phyloP scores from a whole-genome alignment of 2,113 vertebrate species.

The Microcebus murinus region DNA sequence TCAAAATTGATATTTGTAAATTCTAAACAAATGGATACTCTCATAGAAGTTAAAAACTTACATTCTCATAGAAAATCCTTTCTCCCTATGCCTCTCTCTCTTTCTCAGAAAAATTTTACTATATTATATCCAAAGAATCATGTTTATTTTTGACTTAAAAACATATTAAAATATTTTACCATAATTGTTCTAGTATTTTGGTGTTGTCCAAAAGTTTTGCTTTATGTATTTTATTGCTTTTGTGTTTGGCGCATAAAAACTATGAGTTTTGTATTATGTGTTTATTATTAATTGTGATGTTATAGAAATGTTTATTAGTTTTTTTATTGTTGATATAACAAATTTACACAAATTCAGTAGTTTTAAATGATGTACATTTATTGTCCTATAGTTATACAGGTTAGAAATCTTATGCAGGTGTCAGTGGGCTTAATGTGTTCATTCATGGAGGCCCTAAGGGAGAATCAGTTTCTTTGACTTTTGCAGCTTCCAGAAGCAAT shows the following conservation, averaged over 20 bases:
- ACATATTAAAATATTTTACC: neutral
- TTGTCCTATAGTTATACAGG: neutral
- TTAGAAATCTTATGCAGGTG: neutral
- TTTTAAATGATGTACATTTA: neutral
- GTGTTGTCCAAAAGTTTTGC: neutral
- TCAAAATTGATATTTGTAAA: constrained; percentile 31
- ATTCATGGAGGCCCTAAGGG: neutral
- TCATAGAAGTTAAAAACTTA: neutral
- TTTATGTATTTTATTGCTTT: neutral
- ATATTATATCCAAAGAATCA: neutral
- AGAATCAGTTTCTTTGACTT: neutral
- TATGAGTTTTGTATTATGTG: neutral
- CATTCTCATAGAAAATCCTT: neutral
- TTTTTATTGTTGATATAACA: neutral
- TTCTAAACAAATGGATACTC: neutral
- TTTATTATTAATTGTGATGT: neutral
- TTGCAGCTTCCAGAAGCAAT: neutral
- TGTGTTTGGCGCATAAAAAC: neutral
- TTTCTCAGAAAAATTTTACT: neutral
- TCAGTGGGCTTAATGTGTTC: neutral
- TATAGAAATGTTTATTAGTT: neutral
- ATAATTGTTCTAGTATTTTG: neutral
- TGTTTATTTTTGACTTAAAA: neutral
- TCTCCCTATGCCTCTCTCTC: neutral
- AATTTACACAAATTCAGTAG: neutral